Evolutionary conservation across 2,113 vertebrate species (phyloP), one percentile per base, ranked within the genome.

Genomic region (Prochilodus magdalenae): DNA sequence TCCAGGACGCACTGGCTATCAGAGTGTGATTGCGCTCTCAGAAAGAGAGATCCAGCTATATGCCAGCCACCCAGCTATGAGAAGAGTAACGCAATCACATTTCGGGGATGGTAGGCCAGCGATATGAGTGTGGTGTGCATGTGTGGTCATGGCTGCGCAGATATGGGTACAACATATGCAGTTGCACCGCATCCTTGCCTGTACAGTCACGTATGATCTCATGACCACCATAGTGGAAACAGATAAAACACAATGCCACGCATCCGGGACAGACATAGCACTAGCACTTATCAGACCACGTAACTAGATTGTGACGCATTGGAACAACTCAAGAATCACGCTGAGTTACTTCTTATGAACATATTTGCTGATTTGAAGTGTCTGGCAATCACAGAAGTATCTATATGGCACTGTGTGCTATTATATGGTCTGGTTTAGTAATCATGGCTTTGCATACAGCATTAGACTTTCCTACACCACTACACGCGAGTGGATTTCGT

Each of bases 1-100:
- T 60, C 51, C 51, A 22, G 30, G 40, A 22, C 30, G n/a, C n/a
- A n/a, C n/a, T n/a, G n/a, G n/a, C n/a, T n/a, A n/a, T n/a, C n/a
- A n/a, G n/a, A n/a, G n/a, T 70, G 10, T 79, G 66, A 51, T 79
- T 44, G 66, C 66, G 36, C 51, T 79, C 63, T 57, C 49, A n/a
- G n/a, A n/a, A n/a, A 79, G 26, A 78, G 29, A 29, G 33, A 29
- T 40, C 76, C 65, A 57, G 69, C 51, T 79, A n/a, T 57, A 70
- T 79, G 36, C 69, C 30, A 79, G 63, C 63, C 29, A 59, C 63
- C 77, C 77, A 40, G 49, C 77, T 79, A 33, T 79, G 57, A 59
- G 76, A 44, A 59, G n/a, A 51, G 29, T 27, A n/a, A 51, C 55
- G 22, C n/a, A 57, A 70, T 57, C 66, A 57, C 66, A 40, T 29